Evolutionary conservation across 1,140 invertebrate species (phyloP).

Genomic region (Dendrolimus punctatus): DNA sequence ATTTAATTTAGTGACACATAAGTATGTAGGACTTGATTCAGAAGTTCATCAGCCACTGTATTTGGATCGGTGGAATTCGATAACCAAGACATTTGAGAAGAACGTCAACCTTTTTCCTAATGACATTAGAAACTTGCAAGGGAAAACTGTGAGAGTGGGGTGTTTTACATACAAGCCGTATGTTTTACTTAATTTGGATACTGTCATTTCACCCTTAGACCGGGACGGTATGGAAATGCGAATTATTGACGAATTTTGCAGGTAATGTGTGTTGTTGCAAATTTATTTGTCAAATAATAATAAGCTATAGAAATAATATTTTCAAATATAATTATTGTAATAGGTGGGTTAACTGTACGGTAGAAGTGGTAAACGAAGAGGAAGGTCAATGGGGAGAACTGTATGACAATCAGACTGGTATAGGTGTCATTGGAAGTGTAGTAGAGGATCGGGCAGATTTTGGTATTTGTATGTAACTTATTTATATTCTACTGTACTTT

Average conservation of each 20-base stretch:
- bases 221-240: constrained; percentile 56
- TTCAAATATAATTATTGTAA: constrained; percentile 12
- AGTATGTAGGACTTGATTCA: constrained; percentile 36
- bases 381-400: constrained; percentile 73
- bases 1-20: constrained; percentile 49
- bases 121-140: constrained; percentile 45
- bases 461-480: constrained; percentile 61
- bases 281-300: constrained; percentile 1
- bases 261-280: constrained; percentile 21
- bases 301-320: constrained; percentile 7
- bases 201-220: constrained; percentile 22
- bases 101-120: constrained; percentile 48
- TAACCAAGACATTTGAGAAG: constrained; percentile 29
- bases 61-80: constrained; percentile 51
- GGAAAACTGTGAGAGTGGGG: constrained; percentile 48
- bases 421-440: constrained; percentile 73
- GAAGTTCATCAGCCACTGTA: constrained; percentile 22
- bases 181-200: constrained; percentile 47
- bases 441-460: constrained; percentile 73
- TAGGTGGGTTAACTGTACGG: constrained; percentile 68
- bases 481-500: constrained; percentile 2
- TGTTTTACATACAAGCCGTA: constrained; percentile 62
- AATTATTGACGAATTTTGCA: constrained; percentile 59
- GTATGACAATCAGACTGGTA: constrained; percentile 73
- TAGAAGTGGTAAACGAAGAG: constrained; percentile 66